A percentile compares a stretch with the other conserved stretches of the same genome.
Conservation (phyloP, 2,888 invertebrate genomes). For the Chymomyza caudatula region DNA sequence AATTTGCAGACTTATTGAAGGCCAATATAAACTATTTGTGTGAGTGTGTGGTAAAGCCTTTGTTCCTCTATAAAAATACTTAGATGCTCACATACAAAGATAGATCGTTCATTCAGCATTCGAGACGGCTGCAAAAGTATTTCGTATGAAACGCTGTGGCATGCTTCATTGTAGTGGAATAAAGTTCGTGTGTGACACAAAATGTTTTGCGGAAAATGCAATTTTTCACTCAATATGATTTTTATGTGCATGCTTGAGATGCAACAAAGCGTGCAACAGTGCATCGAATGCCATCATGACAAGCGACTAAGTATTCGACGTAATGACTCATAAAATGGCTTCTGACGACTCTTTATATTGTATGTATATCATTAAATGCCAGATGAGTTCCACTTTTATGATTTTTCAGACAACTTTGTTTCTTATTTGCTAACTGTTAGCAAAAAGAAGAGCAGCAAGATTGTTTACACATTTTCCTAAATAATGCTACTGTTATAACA, state of each 20-base stretch:
- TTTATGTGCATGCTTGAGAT: conserved; percentile 31
- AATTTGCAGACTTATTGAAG: not conserved
- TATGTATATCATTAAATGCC: not conserved
- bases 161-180: not conserved
- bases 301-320: not conserved
- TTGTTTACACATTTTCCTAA: not conserved
- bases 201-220: conserved; percentile 33
- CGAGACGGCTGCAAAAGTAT: conserved; percentile 14
- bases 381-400: not conserved
- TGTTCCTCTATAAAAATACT: not conserved
- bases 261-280: not conserved
- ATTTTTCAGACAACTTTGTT: not conserved
- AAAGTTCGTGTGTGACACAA: conserved; percentile 21
- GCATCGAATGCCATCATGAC: conserved; percentile 8
- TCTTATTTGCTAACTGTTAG: not conserved
- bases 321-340: conserved; percentile 44
- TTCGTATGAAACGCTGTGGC: conserved; percentile 18
- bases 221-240: conserved; percentile 53
- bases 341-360: not conserved
- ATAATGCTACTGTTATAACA: too few relatives aligned
- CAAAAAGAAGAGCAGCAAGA: too few relatives aligned
- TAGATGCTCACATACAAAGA: not conserved
- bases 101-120: not conserved
- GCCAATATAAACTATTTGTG: conserved; percentile 2
- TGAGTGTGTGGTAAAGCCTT: not conserved